Conservation (phyloP, 2,113 vertebrate species). For the Trochalopteron elliotii region DNA sequence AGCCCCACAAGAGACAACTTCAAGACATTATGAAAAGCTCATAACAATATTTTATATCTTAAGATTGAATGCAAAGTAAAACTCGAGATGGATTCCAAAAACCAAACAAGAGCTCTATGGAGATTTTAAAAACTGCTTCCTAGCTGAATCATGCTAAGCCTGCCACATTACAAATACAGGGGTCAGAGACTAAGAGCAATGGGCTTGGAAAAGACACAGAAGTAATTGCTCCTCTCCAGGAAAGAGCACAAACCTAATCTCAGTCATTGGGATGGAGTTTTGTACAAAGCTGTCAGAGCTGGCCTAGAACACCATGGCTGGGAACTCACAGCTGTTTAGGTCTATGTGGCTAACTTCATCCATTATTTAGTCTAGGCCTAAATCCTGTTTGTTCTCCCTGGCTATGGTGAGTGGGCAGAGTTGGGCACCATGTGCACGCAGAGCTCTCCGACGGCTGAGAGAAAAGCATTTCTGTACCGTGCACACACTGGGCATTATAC, state of each 20-base stretch:
- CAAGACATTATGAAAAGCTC: not conserved
- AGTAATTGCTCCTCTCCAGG: not conserved
- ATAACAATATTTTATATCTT: slow-evolving; percentile 18
- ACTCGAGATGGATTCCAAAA: not conserved
- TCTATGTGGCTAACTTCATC: not conserved
- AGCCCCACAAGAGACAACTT: not conserved
- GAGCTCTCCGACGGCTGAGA: not conserved
- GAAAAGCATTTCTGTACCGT: not conserved
- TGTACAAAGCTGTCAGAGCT: not conserved
- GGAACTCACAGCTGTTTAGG: not conserved
- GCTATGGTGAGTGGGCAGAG: not conserved
- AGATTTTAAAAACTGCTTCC: not conserved
- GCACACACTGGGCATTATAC: not conserved
- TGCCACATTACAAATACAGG: not conserved
- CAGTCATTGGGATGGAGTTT: not conserved
- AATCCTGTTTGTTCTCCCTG: slow-evolving; percentile 15
- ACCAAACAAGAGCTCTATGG: not conserved
- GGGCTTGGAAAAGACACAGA: not conserved
- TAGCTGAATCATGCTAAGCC: not conserved
- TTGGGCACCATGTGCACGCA: not conserved
- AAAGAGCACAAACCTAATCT: not conserved
- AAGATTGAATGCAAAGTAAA: slow-evolving; percentile 12
- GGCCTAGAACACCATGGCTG: not conserved
- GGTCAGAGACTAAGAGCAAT: not conserved
- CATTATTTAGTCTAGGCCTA: not conserved